These are phyloP conservation scores for Pimephales promelas DNA, from an alignment of 2,113 vertebrate species.

Conservation along the genomic window DNA sequence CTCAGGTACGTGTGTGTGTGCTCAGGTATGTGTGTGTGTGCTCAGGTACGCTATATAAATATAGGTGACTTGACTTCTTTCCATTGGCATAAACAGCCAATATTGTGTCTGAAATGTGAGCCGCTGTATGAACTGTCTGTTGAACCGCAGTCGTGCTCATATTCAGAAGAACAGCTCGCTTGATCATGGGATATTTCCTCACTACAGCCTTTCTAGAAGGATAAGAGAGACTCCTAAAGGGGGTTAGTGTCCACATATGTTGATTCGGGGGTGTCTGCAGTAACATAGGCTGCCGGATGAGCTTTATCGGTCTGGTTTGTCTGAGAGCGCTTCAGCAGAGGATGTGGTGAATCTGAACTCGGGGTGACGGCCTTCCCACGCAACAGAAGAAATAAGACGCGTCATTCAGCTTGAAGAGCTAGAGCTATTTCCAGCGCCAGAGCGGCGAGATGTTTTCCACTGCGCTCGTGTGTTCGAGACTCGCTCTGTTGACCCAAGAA, in stretches of 20 bases:
- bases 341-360: not conserved
- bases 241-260: too few relatives aligned
- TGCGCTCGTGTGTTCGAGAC: not conserved
- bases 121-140: too few relatives aligned
- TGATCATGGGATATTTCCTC: too few relatives aligned
- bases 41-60: slow-evolving; percentile 72
- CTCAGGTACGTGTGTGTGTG: slow-evolving; percentile 79
- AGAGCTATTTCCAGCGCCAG: not conserved
- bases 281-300: not conserved
- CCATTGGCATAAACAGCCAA: too few relatives aligned
- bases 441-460: not conserved
- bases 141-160: too few relatives aligned
- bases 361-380: not conserved
- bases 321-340: not conserved
- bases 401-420: not conserved
- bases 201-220: too few relatives aligned
- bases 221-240: too few relatives aligned
- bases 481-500: not conserved
- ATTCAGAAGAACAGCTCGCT: too few relatives aligned
- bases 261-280: not conserved
- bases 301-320: not conserved
- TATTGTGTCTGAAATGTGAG: too few relatives aligned
- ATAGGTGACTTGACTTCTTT: too few relatives aligned
- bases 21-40: slow-evolving; percentile 79
- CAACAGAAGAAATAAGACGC: not conserved